Evolutionary conservation across 2,888 invertebrate genomes (phyloP), one percentile per base, ranked within the genome.

Genomic region (Alviniconcha strummeri): DNA sequence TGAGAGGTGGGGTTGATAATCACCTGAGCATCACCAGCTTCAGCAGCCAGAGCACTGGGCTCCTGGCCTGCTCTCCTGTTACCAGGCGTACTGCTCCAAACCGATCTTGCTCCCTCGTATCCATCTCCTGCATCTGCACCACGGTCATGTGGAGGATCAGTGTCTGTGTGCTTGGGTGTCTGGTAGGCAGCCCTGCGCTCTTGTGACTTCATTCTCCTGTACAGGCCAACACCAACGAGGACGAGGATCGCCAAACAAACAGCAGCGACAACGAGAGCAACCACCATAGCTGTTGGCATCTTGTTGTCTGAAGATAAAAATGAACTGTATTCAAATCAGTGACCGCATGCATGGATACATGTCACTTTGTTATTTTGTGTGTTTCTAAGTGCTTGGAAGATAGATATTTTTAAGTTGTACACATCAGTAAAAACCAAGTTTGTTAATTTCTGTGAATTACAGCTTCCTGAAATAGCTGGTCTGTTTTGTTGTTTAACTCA

Each of bases 211-310:
- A 3, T 4, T 64, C 52, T n/a, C 52, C 79, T 36, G 17, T 79
- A 79, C 15, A 67, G 2, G 54, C 36, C 6, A 64, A 54, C 54
- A 5, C 64, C 69, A 13, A 80, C 69, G 69, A 55, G 4, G 55
- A 80, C 13, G 55, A 80, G 64, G 19, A 80, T 69, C 69, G 69
- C 69, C n/a, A 80, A n/a, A n/a, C 13, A 67, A 15, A 17, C 4
- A 19, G 69, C 55, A 17, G 80, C 36, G 9, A 80, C n/a, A n/a
- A 17, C n/a, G 55, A 80, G 67, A 9, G 55, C 69, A 0, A 55
- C 69, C 55, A 80, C n/a, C 11, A 15, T 17, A 8, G 55, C 69
- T 9, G 54, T 55, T 7, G 80, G 80, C 6, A 36, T 54, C 36
- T 69, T 60, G 9, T 60, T n/a, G n/a, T 80, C 64, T 8, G 55